Percentiles rank a stretch among this genome's conserved stretches.
These are phyloP conservation scores for Turritopsis rubra DNA, from an alignment of 30 jellyfish, hydroid and myxozoan genomes.

Conservation along the genomic window DNA sequence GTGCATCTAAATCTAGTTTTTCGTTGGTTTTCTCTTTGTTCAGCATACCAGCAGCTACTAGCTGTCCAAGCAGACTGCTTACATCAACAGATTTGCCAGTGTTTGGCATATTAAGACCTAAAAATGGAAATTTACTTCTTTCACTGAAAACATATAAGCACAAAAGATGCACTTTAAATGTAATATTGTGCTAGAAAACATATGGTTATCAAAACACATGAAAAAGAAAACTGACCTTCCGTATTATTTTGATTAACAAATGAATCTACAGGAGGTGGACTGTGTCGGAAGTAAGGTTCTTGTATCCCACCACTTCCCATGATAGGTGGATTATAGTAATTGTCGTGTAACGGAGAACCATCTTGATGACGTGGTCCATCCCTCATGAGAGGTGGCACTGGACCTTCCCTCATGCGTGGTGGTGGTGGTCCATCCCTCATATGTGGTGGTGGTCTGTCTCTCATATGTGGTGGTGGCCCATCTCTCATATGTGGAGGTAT, in stretches of 20 bases:
- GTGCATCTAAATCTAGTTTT: constrained; percentile 23
- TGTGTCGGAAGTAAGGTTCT: not conserved
- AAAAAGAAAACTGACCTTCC: too few species aligned
- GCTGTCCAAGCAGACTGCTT: constrained; percentile 27
- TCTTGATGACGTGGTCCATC: not conserved
- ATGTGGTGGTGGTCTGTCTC: constrained; percentile 15
- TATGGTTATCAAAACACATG: too few species aligned
- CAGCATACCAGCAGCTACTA: constrained; percentile 22
- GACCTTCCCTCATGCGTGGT: not conserved
- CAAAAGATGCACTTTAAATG: too few species aligned
- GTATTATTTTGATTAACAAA: not conserved
- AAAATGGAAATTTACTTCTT: too few species aligned
- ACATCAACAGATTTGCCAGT: constrained; percentile 8
- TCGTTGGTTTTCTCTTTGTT: not conserved
- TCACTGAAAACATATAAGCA: too few species aligned
- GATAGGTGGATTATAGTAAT: not conserved
- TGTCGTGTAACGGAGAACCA: not conserved
- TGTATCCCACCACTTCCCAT: not conserved
- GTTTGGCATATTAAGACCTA: not conserved
- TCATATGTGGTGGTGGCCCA: constrained; percentile 15
- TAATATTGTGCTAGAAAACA: too few species aligned
- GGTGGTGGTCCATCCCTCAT: not conserved
- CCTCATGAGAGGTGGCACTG: constrained; percentile 6
- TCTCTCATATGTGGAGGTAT: constrained; percentile 9
- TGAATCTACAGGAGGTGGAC: not conserved